Evolutionary conservation across 2,888 invertebrate species (phyloP).

Genomic region (Mythimna lalbum): DNA sequence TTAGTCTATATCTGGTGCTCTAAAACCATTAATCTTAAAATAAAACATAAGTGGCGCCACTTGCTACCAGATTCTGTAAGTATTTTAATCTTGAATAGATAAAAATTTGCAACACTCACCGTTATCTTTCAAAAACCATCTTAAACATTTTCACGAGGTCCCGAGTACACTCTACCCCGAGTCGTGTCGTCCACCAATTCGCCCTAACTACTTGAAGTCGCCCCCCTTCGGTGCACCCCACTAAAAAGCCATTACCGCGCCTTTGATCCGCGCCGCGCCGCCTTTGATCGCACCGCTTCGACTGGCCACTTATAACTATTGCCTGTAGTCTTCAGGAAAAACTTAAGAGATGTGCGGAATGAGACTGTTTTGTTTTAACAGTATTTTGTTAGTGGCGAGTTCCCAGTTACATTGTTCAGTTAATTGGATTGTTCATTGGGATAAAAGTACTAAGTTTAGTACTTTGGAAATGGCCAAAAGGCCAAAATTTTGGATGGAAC

Average conservation of each 20-base stretch:
- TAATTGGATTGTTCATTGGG: constrained; percentile 25
- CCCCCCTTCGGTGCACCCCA: constrained; percentile 71
- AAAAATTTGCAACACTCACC: constrained; percentile 26
- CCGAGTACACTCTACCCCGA: constrained; percentile 38
- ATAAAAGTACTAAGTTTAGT: neutral
- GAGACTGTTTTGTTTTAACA: constrained; percentile 43
- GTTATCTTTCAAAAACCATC: neutral
- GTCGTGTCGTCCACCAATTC: constrained; percentile 59
- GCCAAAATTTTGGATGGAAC: too few relatives aligned
- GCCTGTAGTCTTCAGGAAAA: constrained; percentile 67
- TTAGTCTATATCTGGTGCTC: neutral
- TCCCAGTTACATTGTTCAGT: constrained; percentile 14
- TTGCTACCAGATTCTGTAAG: neutral
- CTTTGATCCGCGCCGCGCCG: constrained; percentile 84
- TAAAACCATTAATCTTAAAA: too few relatives aligned
- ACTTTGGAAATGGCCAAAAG: neutral
- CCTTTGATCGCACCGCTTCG: constrained; percentile 85
- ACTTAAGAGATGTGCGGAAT: constrained; percentile 41
- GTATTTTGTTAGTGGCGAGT: constrained; percentile 19
- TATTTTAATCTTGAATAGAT: constrained; percentile 7
- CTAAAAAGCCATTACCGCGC: constrained; percentile 86
- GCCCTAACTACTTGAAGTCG: constrained; percentile 79
- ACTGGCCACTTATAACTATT: constrained; percentile 85
- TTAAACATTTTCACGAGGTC: neutral
- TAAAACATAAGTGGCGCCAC: neutral